A percentile compares a stretch with the other conserved stretches of the same genome.
These are phyloP conservation scores for Nothobranchius kuhntae DNA, from an alignment of 2,113 vertebrate species.

Conservation along the genomic window DNA sequence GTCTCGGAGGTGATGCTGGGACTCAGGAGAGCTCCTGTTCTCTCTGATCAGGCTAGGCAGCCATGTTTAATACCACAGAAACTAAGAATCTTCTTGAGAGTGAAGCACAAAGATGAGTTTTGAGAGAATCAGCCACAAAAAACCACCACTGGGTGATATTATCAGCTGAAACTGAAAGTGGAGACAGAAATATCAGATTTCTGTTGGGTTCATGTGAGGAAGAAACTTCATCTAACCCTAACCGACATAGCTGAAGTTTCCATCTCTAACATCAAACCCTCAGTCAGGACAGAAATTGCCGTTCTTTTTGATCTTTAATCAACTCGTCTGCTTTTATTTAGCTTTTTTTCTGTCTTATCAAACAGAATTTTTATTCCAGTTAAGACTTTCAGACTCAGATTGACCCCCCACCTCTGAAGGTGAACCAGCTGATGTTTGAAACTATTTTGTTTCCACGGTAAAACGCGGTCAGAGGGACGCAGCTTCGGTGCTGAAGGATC, in stretches of 20 bases:
- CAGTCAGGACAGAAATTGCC: not conserved
- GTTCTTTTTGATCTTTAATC: too few relatives aligned
- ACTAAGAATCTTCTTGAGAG: too few relatives aligned
- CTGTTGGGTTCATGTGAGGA: not conserved
- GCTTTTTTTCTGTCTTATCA: too few relatives aligned
- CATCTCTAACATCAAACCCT: not conserved
- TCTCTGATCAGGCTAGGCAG: too few relatives aligned
- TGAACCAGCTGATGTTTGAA: not conserved
- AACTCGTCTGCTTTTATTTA: too few relatives aligned
- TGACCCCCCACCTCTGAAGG: not conserved
- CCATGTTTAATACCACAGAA: too few relatives aligned
- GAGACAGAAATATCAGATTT: not conserved
- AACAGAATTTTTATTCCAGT: too few relatives aligned
- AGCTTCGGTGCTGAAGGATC: slow-evolving; percentile 22
- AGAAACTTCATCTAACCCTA: not conserved
- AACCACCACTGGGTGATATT: not conserved
- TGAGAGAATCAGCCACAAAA: not conserved
- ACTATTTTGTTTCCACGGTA: not conserved
- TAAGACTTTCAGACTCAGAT: too few relatives aligned
- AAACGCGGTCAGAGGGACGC: slow-evolving; percentile 27
- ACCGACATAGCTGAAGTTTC: not conserved
- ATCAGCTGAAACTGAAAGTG: slow-evolving; percentile 1
- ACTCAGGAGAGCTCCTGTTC: too few relatives aligned
- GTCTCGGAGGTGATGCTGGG: too few relatives aligned
- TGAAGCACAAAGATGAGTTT: too few relatives aligned